phyloP scores from a whole-genome alignment of 2,888 invertebrate genomes.

The Nomada fucata region DNA sequence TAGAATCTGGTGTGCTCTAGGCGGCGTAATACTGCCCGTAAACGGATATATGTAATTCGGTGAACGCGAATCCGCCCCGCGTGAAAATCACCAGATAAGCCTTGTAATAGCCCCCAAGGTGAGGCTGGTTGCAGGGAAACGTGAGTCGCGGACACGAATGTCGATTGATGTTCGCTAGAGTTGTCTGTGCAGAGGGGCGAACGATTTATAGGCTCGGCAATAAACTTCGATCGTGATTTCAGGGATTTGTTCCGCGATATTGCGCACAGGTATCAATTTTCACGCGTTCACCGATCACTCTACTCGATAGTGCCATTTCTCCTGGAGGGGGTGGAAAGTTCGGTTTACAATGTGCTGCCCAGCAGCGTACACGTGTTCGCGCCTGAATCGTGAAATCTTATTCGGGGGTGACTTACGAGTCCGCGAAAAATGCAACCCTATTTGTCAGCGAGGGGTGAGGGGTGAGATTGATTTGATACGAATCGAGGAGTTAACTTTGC shows the following conservation, averaged over 20 bases:
- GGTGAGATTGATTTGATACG: too few species aligned
- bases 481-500: not conserved
- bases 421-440: constrained; percentile 37
- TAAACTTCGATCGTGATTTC: constrained; percentile 62
- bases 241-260: constrained; percentile 66
- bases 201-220: constrained; percentile 64
- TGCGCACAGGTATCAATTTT: constrained; percentile 62
- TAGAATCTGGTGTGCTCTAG: constrained; percentile 57
- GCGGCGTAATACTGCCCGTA: constrained; percentile 43
- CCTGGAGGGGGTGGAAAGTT: constrained; percentile 12
- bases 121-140: constrained; percentile 3
- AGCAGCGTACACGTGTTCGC: constrained; percentile 7
- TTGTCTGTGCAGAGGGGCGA: constrained; percentile 1
- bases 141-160: constrained; percentile 15
- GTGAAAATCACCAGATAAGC: constrained; percentile 28
- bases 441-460: not conserved
- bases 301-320: constrained; percentile 14
- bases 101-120: constrained; percentile 37
- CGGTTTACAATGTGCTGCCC: constrained; percentile 35
- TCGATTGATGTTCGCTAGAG: constrained; percentile 7
- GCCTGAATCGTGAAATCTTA: constrained; percentile 49
- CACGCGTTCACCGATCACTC: constrained; percentile 48
- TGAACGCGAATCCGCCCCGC: constrained; percentile 14
- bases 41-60: constrained; percentile 61
- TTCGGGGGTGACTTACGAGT: constrained; percentile 38